Percentiles rank a stretch among this genome's conserved stretches.
These are phyloP conservation scores for Urechis unicinctus DNA, from an alignment of 2,888 invertebrate genomes.

Conservation along the genomic window DNA sequence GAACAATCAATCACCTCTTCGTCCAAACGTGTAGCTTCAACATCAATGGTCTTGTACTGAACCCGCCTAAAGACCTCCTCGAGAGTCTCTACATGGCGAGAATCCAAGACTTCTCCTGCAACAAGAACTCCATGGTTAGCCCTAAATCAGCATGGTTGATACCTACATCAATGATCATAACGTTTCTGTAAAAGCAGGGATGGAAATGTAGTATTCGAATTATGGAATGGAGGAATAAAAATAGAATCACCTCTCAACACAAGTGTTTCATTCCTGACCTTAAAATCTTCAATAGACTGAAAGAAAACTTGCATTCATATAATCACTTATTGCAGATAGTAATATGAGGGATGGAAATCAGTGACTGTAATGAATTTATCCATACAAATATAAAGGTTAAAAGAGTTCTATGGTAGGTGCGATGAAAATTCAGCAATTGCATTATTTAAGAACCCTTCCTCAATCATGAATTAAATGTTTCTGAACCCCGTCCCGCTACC, in stretches of 20 bases:
- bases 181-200: too few relatives aligned
- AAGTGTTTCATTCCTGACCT: constrained; percentile 41
- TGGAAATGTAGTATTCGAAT: background rate
- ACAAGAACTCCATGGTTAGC: constrained; percentile 41
- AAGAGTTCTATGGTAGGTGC: too few relatives aligned
- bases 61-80: constrained; percentile 76
- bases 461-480: too few relatives aligned
- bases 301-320: constrained; percentile 12
- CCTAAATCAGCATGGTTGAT: background rate
- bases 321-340: background rate
- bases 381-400: too few relatives aligned
- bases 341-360: background rate
- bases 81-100: constrained; percentile 70
- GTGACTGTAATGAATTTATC: background rate
- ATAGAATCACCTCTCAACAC: constrained; percentile 35
- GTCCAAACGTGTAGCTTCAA: constrained; percentile 64
- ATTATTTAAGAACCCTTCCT: too few relatives aligned
- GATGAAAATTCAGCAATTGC: too few relatives aligned
- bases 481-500: too few relatives aligned
- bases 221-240: background rate
- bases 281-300: constrained; percentile 46
- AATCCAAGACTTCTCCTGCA: constrained; percentile 60
- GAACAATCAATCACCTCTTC: constrained; percentile 59
- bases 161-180: too few relatives aligned
- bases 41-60: constrained; percentile 65